These are phyloP conservation scores for Atrichornis clamosus DNA, from an alignment of 2,113 vertebrate species.

Conservation along the genomic window DNA sequence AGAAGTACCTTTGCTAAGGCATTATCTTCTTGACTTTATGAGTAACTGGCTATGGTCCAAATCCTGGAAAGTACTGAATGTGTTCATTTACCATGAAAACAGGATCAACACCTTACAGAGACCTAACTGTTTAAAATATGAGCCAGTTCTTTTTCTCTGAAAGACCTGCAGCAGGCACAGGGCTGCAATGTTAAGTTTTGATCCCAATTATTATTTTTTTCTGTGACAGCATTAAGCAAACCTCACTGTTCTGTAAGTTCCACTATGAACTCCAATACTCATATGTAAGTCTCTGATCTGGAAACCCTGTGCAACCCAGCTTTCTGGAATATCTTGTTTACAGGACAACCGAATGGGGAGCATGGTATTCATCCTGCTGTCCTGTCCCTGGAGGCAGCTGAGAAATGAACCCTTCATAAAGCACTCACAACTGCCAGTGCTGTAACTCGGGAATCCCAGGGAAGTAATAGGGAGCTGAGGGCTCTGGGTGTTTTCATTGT, in stretches of 20 bases:
- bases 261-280: neutral
- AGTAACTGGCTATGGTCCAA: neutral
- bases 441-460: neutral
- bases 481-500: rapidly evolving
- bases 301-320: neutral
- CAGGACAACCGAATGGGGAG: neutral
- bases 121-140: neutral
- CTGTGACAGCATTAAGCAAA: neutral
- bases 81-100: neutral
- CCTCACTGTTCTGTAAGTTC: neutral
- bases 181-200: neutral
- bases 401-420: neutral
- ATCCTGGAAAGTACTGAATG: neutral
- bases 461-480: neutral
- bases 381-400: neutral
- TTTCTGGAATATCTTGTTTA: neutral
- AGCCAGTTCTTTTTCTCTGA: neutral
- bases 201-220: neutral
- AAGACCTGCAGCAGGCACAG: neutral
- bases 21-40: neutral
- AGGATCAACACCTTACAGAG: neutral
- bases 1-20: neutral
- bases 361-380: neutral
- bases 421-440: neutral
- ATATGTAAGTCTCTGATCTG: neutral